Evolutionary conservation across 2,113 vertebrate species (phyloP).

Genomic region (Turdus rufiventris): DNA sequence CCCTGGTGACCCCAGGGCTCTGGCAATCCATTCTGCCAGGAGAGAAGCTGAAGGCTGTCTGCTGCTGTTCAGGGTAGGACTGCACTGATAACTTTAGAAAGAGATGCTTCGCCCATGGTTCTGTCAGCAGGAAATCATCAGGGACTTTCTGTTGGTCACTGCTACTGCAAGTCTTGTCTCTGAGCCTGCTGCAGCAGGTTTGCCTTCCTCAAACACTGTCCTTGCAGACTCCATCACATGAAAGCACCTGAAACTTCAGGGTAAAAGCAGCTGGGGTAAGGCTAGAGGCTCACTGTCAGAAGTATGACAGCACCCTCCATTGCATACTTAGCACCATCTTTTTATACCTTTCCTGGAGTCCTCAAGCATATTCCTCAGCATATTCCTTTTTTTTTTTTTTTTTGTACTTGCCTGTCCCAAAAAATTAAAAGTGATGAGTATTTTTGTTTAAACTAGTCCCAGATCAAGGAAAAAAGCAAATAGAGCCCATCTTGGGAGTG

Average conservation of each 20-base stretch:
- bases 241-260: background rate
- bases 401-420: background rate
- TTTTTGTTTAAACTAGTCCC: background rate
- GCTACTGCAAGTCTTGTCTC: background rate
- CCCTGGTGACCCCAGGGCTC: background rate
- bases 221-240: fast-evolving
- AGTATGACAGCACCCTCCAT: fast-evolving
- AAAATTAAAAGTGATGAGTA: background rate
- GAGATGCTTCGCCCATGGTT: background rate
- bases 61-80: background rate
- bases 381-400: background rate
- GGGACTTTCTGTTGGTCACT: background rate
- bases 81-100: background rate
- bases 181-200: background rate
- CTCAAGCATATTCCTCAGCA: background rate
- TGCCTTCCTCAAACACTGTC: background rate
- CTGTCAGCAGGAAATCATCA: background rate
- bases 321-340: background rate
- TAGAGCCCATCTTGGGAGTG: background rate
- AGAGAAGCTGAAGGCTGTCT: background rate
- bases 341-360: background rate
- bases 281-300: fast-evolving
- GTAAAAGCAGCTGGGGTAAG: background rate
- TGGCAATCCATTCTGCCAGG: background rate
- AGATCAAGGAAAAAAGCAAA: background rate